Conservation (phyloP, 2,888 invertebrate species). For the Xiphydria camelus region DNA sequence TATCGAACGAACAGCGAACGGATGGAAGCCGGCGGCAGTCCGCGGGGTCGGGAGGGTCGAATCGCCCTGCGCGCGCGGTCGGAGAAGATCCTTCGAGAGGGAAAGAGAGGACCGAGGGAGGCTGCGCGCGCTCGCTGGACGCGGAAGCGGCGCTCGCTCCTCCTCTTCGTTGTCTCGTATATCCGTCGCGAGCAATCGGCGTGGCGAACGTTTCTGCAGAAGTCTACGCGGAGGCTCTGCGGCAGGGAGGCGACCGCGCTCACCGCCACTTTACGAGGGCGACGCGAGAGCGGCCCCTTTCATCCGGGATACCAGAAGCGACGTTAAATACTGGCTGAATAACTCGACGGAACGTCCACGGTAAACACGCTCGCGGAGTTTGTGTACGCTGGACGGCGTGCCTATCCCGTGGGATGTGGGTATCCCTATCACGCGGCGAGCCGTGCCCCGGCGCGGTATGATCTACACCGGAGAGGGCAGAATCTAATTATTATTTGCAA, state of each 20-base stretch:
- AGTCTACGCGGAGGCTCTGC: background rate
- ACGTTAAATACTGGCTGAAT: conserved; percentile 36
- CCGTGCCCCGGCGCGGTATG: conserved; percentile 4
- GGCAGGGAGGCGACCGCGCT: conserved; percentile 15
- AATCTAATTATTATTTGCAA: no score
- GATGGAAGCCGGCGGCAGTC: no score
- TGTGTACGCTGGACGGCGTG: no score
- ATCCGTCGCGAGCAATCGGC: conserved; percentile 48
- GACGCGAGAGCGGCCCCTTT: conserved; percentile 46
- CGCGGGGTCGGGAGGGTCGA: conserved; percentile 2
- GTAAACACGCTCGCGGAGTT: no score
- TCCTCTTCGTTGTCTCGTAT: conserved; percentile 48
- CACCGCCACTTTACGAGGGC: conserved; percentile 41
- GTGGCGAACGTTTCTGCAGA: conserved; percentile 37
- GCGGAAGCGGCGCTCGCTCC: conserved; percentile 36
- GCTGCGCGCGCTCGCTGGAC: no score
- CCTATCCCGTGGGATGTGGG: no score
- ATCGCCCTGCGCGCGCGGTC: background rate
- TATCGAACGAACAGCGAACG: no score
- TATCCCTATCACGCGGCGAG: no score
- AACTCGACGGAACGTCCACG: no score
- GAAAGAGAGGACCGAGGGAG: no score
- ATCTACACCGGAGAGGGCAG: conserved; percentile 15
- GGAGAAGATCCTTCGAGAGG: conserved; percentile 1
- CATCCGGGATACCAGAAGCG: conserved; percentile 35